Conservation (phyloP, 2,888 invertebrate species). For the Pocota personata region DNA sequence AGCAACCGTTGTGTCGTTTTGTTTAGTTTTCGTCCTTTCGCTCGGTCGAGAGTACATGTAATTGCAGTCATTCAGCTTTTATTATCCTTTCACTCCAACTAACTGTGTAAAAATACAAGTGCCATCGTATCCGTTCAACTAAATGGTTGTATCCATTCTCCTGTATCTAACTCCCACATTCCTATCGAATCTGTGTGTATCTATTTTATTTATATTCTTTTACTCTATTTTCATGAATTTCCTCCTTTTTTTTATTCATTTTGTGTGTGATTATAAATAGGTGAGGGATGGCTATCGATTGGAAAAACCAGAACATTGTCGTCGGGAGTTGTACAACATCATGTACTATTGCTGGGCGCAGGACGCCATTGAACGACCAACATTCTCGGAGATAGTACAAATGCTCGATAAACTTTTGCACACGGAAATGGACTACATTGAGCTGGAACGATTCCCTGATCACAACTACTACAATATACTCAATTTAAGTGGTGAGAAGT, state of each 20-base stretch:
- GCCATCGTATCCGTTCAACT: conserved; percentile 65
- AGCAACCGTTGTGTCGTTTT: conserved; percentile 21
- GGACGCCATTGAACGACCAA: conserved; percentile 91
- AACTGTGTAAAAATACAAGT: conserved; percentile 65
- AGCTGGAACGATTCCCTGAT: conserved; percentile 95
- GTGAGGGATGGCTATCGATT: conserved; percentile 94
- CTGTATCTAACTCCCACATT: neutral
- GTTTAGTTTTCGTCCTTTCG: conserved; percentile 28
- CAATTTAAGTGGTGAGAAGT: conserved; percentile 92
- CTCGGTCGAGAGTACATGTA: conserved; percentile 51
- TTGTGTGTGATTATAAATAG: conserved; percentile 82
- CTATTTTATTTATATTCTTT: conserved; percentile 42
- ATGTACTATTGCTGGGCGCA: conserved; percentile 98
- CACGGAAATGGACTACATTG: conserved; percentile 96
- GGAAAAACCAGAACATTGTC: conserved; percentile 96
- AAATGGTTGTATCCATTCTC: conserved; percentile 48
- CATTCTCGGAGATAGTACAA: conserved; percentile 91
- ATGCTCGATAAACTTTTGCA: conserved; percentile 92
- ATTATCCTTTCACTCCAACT: conserved; percentile 67
- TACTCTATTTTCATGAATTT: conserved; percentile 7
- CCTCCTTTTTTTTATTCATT: conserved; percentile 34
- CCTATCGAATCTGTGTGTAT: conserved; percentile 34
- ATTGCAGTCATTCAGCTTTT: conserved; percentile 71
- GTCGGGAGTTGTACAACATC: conserved; percentile 95
- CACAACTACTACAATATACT: conserved; percentile 95